Evolutionary conservation across 2,113 vertebrate species (phyloP), one percentile per base, ranked within the genome.

Genomic region (Engystomops pustulosus): DNA sequence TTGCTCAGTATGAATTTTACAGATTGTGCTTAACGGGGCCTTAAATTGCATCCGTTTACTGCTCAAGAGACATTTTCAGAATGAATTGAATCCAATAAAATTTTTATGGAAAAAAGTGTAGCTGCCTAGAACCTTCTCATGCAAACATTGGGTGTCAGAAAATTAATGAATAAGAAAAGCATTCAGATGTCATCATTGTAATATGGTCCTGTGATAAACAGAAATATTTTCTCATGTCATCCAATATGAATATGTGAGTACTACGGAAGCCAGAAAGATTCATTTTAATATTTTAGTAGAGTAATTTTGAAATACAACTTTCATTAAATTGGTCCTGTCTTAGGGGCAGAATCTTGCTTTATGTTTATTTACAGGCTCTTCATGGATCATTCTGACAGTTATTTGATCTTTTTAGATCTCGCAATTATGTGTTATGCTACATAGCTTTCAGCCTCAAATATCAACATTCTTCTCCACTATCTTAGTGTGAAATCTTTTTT

Each of bases 11-110:
- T 44, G 44, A 32, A 81, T 89, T 88, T 85, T 87, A 51, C 87
- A 88, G 88, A 87, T 87, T 83, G 86, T 87, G 89, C 86, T 90
- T 88, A 88, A 91, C 90, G 86, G 89, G 90, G 89, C 91, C 90
- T 91, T 90, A 91, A 90, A 92, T 91, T 91, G 89, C 89, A 88
- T 90, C 89, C 87, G 85, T 91, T 92, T 90, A 86, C 90, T 88
- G 90, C 88, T 86, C 86, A 87, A 90, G 75, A 90, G 88, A 87
- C 41, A 23, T 88, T 89, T 89, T 79, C 87, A 83, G 87, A 89
- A 91, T 86, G 87, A 90, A 89, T 88, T 87, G 89, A 89, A 86
- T 87, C 89, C 87, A 89, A 89, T 91, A 90, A 90, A 90, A 88
- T 6, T 87, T 90, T 90, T 85, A 88, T 89, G 82, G 80, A 88